phyloP scores from a whole-genome alignment of 2,888 invertebrate genomes.

The Lasius platythorax region DNA sequence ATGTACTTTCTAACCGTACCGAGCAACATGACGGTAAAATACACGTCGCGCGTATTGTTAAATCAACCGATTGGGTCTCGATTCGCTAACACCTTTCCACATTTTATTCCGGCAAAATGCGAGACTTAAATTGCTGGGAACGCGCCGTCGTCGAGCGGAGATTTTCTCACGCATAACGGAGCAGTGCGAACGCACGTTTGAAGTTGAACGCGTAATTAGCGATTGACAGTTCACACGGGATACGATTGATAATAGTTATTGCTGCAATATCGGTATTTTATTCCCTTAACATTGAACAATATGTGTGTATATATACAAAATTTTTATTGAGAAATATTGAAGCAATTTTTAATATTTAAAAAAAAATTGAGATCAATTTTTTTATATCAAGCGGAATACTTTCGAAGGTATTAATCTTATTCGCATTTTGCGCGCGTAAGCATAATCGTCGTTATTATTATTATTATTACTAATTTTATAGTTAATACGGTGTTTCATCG shows the following conservation, averaged over 20 bases:
- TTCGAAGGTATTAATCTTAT: background rate
- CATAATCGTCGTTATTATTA: background rate
- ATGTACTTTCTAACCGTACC: slow-evolving; percentile 36
- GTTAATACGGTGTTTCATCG: background rate
- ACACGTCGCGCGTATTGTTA: slow-evolving; percentile 28
- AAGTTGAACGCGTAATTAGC: slow-evolving; percentile 43
- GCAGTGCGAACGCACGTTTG: background rate
- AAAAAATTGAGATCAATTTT: background rate
- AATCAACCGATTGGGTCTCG: slow-evolving; percentile 34
- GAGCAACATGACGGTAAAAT: slow-evolving; percentile 2
- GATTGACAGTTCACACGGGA: slow-evolving; percentile 21
- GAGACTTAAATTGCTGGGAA: slow-evolving; percentile 40
- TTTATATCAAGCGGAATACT: slow-evolving; percentile 6
- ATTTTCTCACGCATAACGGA: slow-evolving; percentile 54
- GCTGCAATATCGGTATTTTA: background rate
- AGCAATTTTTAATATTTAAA: background rate
- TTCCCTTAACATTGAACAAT: background rate
- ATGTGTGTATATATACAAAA: background rate
- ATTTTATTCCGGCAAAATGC: slow-evolving; percentile 40
- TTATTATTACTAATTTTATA: background rate
- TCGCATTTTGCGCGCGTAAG: background rate
- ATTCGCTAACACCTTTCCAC: slow-evolving; percentile 38
- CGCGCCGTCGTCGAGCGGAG: slow-evolving; percentile 25
- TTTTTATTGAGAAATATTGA: background rate
- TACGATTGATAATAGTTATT: background rate